phyloP scores from a whole-genome alignment of 2,797 vertebrate genomes.

The Eulemur rubriventer region DNA sequence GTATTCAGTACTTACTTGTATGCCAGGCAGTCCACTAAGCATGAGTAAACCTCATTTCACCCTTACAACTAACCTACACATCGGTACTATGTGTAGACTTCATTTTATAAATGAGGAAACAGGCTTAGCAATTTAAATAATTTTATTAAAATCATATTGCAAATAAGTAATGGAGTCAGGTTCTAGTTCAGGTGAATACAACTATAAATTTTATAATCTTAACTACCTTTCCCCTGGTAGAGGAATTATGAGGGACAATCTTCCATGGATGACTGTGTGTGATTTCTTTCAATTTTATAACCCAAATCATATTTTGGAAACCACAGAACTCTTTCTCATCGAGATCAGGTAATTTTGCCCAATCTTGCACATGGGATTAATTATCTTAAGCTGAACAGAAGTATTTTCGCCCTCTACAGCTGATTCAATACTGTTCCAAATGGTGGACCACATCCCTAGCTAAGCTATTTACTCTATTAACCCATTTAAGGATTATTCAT shows the following conservation, averaged over 20 bases:
- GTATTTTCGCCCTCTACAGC: background rate
- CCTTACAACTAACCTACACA: background rate
- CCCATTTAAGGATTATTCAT: background rate
- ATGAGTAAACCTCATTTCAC: background rate
- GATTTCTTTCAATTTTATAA: background rate
- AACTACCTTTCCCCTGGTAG: background rate
- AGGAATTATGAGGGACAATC: background rate
- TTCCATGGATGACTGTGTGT: background rate
- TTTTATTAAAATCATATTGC: background rate
- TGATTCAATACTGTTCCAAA: background rate
- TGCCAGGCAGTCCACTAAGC: background rate
- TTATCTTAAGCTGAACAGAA: background rate
- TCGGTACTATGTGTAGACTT: rapidly evolving
- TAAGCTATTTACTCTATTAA: background rate
- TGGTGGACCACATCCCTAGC: no score
- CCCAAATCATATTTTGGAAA: background rate
- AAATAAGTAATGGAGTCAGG: background rate
- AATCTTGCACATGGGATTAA: background rate
- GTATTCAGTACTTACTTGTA: background rate
- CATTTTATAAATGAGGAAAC: background rate
- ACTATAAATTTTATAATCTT: background rate
- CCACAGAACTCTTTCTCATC: background rate
- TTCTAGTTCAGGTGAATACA: background rate
- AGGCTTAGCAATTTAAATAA: background rate
- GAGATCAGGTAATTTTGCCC: background rate